Percentiles rank a stretch among this genome's conserved stretches.
Evolutionary conservation across 2,888 invertebrate genomes (phyloP).

Genomic region (Eupithecia subfuscata): DNA sequence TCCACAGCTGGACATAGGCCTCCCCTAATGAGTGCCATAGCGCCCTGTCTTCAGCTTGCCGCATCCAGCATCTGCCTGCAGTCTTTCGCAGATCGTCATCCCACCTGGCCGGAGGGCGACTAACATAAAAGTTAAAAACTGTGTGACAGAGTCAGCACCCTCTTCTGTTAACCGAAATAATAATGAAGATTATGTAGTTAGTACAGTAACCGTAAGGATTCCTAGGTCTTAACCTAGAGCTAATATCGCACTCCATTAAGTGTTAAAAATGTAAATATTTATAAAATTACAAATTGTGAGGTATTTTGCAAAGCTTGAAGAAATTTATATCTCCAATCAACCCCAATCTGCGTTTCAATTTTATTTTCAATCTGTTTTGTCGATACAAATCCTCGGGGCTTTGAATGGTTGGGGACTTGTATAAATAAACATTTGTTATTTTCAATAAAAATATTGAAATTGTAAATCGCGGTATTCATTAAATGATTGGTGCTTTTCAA

Average conservation of each 20-base stretch:
- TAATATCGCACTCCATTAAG: background rate
- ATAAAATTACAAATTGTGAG: background rate
- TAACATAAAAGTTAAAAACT: no score
- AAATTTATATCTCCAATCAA: slow-evolving; percentile 10
- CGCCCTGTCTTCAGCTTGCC: no score
- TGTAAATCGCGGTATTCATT: background rate
- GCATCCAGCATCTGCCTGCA: no score
- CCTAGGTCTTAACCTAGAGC: no score
- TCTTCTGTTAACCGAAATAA: no score
- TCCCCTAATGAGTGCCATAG: no score
- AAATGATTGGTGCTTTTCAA: background rate
- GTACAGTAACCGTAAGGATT: background rate
- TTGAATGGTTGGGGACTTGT: slow-evolving; percentile 9
- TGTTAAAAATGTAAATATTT: background rate
- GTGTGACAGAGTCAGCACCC: no score
- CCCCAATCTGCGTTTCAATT: slow-evolving; percentile 24
- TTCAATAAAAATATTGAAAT: background rate
- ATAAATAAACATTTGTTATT: slow-evolving; percentile 1
- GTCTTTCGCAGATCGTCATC: no score
- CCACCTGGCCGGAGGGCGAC: no score
- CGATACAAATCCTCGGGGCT: slow-evolving; percentile 27
- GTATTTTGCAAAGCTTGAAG: background rate
- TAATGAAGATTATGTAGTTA: no score
- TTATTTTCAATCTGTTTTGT: slow-evolving; percentile 32
- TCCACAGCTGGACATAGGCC: no score